Percentiles rank a stretch among this genome's conserved stretches.
phyloP scores from a whole-genome alignment of 2,113 vertebrate genomes.

The Hyla sarda region DNA sequence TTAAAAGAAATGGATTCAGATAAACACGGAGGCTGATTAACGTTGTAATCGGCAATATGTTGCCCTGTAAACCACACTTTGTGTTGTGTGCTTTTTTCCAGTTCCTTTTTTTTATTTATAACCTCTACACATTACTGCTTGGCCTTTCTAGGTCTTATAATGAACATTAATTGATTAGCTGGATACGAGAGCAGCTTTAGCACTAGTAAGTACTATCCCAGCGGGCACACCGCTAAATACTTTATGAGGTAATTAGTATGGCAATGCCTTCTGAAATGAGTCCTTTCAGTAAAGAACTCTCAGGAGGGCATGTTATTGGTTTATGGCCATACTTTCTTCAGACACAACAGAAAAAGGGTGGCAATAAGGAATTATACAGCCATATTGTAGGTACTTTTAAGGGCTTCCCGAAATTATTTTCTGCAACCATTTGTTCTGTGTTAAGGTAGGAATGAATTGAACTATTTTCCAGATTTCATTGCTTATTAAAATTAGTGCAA shows the following conservation, averaged over 20 bases:
- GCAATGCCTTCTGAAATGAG: constrained; percentile 85
- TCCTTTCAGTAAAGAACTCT: constrained; percentile 84
- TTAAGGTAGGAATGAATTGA: neutral
- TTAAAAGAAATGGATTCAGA: constrained; percentile 42
- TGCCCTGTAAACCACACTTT: constrained; percentile 59
- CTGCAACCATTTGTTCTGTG: constrained; percentile 54
- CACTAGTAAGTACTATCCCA: constrained; percentile 86
- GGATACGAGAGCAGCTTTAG: constrained; percentile 84
- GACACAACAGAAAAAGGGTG: constrained; percentile 69
- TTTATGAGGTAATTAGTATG: constrained; percentile 95
- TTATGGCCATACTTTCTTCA: constrained; percentile 72
- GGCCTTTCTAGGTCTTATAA: constrained; percentile 79
- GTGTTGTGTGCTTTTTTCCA: constrained; percentile 68
- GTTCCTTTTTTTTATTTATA: constrained; percentile 70
- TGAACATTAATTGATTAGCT: constrained; percentile 97
- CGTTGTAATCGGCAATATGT: constrained; percentile 30
- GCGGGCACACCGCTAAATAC: constrained; percentile 89
- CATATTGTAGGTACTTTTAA: constrained; percentile 67
- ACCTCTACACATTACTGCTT: constrained; percentile 70
- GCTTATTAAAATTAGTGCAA: neutral
- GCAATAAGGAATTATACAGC: constrained; percentile 66
- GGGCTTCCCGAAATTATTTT: constrained; percentile 65
- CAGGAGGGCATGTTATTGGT: constrained; percentile 75
- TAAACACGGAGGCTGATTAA: constrained; percentile 49
- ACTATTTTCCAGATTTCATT: constrained; percentile 27